phyloP scores from a whole-genome alignment of 2,113 vertebrate genomes.

The Nibea coibor region DNA sequence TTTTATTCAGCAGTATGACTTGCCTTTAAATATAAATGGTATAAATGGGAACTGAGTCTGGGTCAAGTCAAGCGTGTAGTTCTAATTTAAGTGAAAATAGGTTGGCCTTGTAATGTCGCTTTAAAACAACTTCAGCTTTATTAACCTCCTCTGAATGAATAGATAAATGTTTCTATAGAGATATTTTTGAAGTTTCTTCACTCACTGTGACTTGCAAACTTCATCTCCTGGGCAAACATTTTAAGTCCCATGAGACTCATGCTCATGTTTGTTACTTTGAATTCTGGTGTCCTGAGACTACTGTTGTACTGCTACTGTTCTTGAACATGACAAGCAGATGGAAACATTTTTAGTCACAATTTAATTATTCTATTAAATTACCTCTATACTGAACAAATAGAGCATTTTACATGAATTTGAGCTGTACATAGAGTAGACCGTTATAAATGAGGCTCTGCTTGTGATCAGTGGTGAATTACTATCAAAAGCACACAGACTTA shows the following conservation, averaged over 20 bases:
- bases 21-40: not conserved
- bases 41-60: not conserved
- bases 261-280: not conserved
- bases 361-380: not conserved
- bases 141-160: not conserved
- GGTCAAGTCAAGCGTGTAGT: not conserved
- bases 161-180: not conserved
- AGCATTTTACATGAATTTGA: not conserved
- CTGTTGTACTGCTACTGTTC: not conserved
- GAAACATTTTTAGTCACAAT: too few relatives aligned
- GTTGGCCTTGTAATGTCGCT: slow-evolving; percentile 9
- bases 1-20: not conserved
- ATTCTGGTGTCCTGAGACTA: not conserved
- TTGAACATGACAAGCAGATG: too few relatives aligned
- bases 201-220: not conserved
- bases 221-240: not conserved
- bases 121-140: slow-evolving; percentile 6
- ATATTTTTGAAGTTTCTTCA: slow-evolving; percentile 6
- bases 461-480: too few relatives aligned
- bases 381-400: not conserved
- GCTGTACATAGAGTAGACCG: not conserved
- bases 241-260: not conserved
- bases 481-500: too few relatives aligned
- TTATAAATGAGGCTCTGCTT: not conserved
- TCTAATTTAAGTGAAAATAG: not conserved